Conservation (phyloP, 1,140 invertebrate species). For the Zaprionus nigranus region DNA sequence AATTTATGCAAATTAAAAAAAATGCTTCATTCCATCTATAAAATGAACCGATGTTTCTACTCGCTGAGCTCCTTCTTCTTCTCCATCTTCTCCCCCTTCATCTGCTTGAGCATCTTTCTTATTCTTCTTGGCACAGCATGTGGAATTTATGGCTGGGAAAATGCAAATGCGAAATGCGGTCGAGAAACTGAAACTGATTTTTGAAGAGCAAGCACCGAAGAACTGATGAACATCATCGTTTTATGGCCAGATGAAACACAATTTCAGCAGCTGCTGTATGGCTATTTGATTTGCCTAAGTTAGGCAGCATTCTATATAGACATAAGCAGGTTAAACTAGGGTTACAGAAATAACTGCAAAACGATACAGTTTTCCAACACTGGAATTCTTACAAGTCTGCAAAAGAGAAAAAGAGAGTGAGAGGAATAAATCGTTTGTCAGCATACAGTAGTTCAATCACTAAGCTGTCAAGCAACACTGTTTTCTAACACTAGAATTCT, state of each 20-base stretch:
- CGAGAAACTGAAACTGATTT: slow-evolving; percentile 41
- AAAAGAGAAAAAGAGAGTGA: no score
- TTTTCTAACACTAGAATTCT: not conserved
- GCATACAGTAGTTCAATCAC: not conserved
- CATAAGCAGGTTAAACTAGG: no score
- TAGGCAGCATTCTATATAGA: slow-evolving; percentile 8
- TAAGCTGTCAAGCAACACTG: not conserved
- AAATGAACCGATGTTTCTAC: slow-evolving; percentile 15
- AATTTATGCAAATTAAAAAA: slow-evolving; percentile 74
- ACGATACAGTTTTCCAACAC: not conserved
- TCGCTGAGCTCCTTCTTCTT: not conserved
- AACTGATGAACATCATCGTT: slow-evolving; percentile 10
- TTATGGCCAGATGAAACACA: slow-evolving; percentile 2
- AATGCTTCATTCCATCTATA: slow-evolving; percentile 33
- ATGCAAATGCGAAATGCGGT: slow-evolving; percentile 45
- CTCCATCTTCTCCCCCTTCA: not conserved
- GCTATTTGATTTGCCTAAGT: slow-evolving; percentile 34
- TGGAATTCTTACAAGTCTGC: not conserved
- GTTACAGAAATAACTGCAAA: not conserved
- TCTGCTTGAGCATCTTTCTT: slow-evolving; percentile 1
- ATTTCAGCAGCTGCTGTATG: slow-evolving; percentile 19
- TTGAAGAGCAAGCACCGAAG: not conserved
- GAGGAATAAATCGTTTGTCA: no score
- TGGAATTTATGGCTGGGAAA: slow-evolving; percentile 56
- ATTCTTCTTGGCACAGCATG: slow-evolving; percentile 36